Percentiles rank a stretch among this genome's conserved stretches.
These are phyloP conservation scores for Hafferia zeledoni DNA, from an alignment of 2,797 vertebrate species.

Conservation along the genomic window DNA sequence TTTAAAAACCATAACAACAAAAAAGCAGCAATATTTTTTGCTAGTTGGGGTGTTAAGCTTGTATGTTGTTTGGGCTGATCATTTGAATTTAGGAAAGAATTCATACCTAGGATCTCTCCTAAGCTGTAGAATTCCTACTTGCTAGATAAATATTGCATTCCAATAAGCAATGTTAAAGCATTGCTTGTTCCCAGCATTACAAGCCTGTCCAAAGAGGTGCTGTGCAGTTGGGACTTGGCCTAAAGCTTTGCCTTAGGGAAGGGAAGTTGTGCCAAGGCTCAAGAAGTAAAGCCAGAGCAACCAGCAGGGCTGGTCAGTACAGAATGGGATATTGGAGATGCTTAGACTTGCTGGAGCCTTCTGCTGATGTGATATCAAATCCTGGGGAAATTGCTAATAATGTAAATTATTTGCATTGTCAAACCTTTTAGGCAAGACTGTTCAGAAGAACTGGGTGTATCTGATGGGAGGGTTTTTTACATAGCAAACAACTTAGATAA, in stretches of 20 bases:
- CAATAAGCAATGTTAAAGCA: not conserved
- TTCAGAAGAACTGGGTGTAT: not conserved
- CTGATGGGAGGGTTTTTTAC: not conserved
- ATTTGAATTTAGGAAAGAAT: not conserved
- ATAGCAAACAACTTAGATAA: not conserved
- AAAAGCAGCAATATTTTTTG: not conserved
- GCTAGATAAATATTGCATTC: not conserved
- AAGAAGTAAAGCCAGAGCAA: not conserved
- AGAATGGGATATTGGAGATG: not conserved
- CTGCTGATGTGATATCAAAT: not conserved
- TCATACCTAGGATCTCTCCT: not conserved
- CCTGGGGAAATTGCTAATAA: not conserved
- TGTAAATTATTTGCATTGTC: not conserved
- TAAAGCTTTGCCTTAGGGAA: not conserved
- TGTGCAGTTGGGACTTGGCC: rapidly evolving
- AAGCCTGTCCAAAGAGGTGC: not conserved
- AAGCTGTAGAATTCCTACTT: not conserved
- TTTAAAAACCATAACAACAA: not conserved
- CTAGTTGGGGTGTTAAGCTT: not conserved
- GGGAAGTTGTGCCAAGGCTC: not conserved
- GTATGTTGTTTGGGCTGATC: not conserved
- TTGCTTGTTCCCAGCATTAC: not conserved
- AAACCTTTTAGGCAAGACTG: not conserved
- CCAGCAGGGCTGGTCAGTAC: not conserved
- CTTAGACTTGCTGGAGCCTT: not conserved